Conservation (phyloP, 2,888 invertebrate species). For the Rhogogaster chlorosoma region DNA sequence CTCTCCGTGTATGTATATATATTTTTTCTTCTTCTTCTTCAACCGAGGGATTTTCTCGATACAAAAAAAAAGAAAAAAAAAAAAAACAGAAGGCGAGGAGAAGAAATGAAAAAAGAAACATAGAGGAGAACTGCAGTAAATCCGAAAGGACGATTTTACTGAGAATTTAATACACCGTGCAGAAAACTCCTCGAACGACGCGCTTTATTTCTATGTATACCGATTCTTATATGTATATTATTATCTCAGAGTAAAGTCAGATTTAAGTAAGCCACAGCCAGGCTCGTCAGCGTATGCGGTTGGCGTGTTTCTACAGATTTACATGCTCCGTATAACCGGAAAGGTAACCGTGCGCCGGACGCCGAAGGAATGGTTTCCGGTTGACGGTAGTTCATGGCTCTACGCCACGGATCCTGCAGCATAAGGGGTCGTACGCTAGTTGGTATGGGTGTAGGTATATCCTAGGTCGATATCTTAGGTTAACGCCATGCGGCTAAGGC, state of each 20-base stretch:
- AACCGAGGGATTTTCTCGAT: not conserved
- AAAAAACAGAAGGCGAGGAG: not conserved
- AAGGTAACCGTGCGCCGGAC: conserved; percentile 70
- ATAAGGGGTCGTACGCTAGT: not conserved
- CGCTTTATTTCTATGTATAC: not conserved
- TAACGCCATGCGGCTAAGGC: conserved; percentile 24
- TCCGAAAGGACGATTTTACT: not conserved
- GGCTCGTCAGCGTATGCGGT: conserved; percentile 55
- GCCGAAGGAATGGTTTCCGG: conserved; percentile 74
- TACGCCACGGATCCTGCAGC: conserved; percentile 45
- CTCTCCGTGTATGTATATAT: conserved; percentile 54
- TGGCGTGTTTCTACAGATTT: conserved; percentile 73
- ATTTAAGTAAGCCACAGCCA: not conserved
- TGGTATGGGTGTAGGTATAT: not conserved
- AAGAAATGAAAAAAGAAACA: not conserved
- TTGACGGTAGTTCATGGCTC: conserved; percentile 65
- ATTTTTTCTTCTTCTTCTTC: not conserved
- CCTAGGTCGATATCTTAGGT: conserved; percentile 39
- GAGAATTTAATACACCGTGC: not conserved
- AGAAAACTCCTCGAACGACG: not conserved
- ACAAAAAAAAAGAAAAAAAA: not conserved
- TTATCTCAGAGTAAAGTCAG: not conserved
- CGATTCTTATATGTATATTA: not conserved
- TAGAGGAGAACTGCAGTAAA: not conserved
- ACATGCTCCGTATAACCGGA: conserved; percentile 69